These are phyloP conservation scores for Stratiomys singularior DNA, from an alignment of 2,888 invertebrate species.

Conservation along the genomic window DNA sequence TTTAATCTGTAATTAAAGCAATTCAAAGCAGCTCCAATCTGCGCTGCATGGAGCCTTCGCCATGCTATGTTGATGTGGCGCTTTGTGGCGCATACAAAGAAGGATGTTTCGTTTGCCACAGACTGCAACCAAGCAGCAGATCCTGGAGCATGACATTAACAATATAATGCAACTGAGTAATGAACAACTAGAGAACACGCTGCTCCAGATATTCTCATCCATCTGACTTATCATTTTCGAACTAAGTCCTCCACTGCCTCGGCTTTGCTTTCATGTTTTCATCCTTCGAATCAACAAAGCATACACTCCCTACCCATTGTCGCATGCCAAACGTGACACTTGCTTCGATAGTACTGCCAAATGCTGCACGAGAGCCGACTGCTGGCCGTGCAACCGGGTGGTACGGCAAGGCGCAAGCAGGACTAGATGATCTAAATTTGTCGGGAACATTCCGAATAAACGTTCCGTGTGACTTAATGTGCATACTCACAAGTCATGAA, in stretches of 20 bases:
- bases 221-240: slow-evolving; percentile 18
- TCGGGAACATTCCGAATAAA: slow-evolving; percentile 12
- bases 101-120: too few species aligned
- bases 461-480: background rate
- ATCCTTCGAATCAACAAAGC: slow-evolving; percentile 38
- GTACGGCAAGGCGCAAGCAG: background rate
- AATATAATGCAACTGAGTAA: slow-evolving; percentile 32
- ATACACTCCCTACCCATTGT: slow-evolving; percentile 29
- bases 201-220: slow-evolving; percentile 27
- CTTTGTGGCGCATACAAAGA: background rate
- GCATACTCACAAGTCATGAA: slow-evolving; percentile 8
- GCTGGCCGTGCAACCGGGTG: background rate
- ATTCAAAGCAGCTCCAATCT: background rate
- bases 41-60: background rate
- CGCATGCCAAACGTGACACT: slow-evolving; percentile 1
- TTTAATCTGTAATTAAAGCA: slow-evolving; percentile 20
- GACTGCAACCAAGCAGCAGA: background rate
- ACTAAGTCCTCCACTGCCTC: background rate
- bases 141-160: background rate
- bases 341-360: slow-evolving; percentile 8
- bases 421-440: slow-evolving; percentile 20
- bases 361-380: background rate
- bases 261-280: slow-evolving; percentile 15
- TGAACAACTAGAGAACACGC: slow-evolving; percentile 27
- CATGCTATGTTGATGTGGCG: background rate